Conservation (phyloP, 2,888 invertebrate genomes). For the Acanthosepion lycidas region DNA sequence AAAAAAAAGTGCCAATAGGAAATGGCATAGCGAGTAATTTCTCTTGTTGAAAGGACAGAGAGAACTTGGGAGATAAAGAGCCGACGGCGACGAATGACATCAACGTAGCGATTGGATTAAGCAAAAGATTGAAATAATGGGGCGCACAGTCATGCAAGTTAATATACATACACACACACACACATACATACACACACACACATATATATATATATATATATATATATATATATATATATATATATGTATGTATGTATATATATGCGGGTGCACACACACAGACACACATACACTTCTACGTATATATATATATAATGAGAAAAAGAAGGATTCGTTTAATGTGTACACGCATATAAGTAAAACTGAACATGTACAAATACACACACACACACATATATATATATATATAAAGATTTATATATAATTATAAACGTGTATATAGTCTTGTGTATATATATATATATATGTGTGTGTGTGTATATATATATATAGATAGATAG, state of each 20-base stretch:
- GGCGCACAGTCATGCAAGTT: too few species aligned
- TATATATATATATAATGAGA: too few species aligned
- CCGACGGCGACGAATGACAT: too few species aligned
- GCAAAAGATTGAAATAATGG: too few species aligned
- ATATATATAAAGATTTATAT: too few species aligned
- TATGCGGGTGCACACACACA: neutral
- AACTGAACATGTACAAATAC: neutral
- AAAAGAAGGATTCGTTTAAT: too few species aligned
- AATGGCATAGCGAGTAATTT: neutral
- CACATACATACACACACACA: neutral
- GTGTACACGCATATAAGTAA: too few species aligned
- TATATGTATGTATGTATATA: too few species aligned
- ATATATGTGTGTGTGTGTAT: neutral
- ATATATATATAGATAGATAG: neutral
- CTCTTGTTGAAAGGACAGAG: constrained; percentile 2
- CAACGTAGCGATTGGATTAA: neutral
- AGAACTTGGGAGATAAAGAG: neutral
- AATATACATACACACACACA: neutral
- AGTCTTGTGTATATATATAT: neutral
- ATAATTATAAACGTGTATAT: too few species aligned
- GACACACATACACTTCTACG: neutral
- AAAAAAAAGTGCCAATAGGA: neutral
- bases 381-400: neutral
- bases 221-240: too few species aligned
- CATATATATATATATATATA: too few species aligned